Evolutionary conservation across 2,888 invertebrate genomes (phyloP).

Genomic region (Ophion ventricosus): DNA sequence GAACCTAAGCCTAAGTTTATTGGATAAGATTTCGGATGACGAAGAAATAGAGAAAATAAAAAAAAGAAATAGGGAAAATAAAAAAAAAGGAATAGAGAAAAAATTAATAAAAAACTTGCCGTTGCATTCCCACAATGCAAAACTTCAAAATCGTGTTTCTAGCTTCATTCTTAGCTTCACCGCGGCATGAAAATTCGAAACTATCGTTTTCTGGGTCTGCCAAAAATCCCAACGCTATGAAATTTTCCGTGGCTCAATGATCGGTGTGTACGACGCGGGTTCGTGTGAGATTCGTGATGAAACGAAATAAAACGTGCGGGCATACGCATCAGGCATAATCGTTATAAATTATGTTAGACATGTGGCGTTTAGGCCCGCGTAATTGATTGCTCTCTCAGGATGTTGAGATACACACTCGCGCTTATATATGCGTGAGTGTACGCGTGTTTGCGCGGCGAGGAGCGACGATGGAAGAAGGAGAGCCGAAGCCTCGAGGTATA

Average conservation of each 20-base stretch:
- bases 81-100: no score
- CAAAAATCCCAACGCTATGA: neutral
- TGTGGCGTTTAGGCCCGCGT: constrained; percentile 77
- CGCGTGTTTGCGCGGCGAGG: constrained; percentile 29
- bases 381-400: constrained; percentile 78
- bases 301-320: constrained; percentile 57
- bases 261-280: constrained; percentile 4
- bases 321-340: constrained; percentile 69
- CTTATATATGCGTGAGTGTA: constrained; percentile 29
- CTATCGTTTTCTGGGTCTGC: neutral
- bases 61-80: no score
- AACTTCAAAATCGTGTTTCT: no score
- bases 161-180: neutral
- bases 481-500: constrained; percentile 74
- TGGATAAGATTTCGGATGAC: no score
- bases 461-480: constrained; percentile 42
- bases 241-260: no score
- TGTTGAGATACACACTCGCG: constrained; percentile 40
- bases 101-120: no score
- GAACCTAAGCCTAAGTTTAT: no score
- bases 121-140: no score
- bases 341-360: constrained; percentile 78
- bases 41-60: no score
- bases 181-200: neutral
- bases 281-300: constrained; percentile 55